Conservation (phyloP, 2,113 vertebrate species). For the Leptobrachium ailaonicum region DNA sequence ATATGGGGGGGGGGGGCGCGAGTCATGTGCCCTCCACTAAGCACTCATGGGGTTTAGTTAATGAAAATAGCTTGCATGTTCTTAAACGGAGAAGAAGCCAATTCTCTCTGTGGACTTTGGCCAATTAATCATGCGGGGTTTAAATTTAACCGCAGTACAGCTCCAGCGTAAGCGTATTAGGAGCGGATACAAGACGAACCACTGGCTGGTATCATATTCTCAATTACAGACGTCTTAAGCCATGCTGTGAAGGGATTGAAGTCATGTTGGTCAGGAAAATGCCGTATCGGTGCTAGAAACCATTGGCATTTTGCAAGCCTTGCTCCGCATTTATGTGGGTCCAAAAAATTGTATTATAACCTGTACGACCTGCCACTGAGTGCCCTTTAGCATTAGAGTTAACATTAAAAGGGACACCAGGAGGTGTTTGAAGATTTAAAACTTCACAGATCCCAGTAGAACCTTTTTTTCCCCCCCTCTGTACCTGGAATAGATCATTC, state of each 20-base stretch:
- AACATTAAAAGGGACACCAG: no score
- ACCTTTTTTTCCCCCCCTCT: no score
- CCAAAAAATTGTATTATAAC: no score
- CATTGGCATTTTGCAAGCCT: slow-evolving; percentile 29
- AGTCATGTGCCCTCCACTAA: no score
- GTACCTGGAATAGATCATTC: no score
- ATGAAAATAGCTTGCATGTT: slow-evolving; percentile 30
- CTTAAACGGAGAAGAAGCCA: slow-evolving; percentile 9
- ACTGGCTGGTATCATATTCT: slow-evolving; percentile 23
- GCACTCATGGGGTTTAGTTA: neutral
- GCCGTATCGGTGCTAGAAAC: neutral
- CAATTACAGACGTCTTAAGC: slow-evolving; percentile 28
- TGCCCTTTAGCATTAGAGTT: no score
- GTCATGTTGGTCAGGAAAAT: slow-evolving; percentile 8
- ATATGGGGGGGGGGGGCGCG: no score
- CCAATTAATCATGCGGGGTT: slow-evolving; percentile 36
- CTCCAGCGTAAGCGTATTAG: slow-evolving; percentile 37
- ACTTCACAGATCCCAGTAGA: no score
- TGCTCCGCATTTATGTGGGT: neutral
- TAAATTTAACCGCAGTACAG: slow-evolving; percentile 17
- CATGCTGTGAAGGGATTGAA: slow-evolving; percentile 1
- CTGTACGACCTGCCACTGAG: no score
- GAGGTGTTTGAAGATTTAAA: no score
- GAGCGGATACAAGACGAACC: neutral
- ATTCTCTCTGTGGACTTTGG: slow-evolving; percentile 27